These are phyloP conservation scores for Mylabris phalerata DNA, from an alignment of 1,140 invertebrate species.

Conservation along the genomic window DNA sequence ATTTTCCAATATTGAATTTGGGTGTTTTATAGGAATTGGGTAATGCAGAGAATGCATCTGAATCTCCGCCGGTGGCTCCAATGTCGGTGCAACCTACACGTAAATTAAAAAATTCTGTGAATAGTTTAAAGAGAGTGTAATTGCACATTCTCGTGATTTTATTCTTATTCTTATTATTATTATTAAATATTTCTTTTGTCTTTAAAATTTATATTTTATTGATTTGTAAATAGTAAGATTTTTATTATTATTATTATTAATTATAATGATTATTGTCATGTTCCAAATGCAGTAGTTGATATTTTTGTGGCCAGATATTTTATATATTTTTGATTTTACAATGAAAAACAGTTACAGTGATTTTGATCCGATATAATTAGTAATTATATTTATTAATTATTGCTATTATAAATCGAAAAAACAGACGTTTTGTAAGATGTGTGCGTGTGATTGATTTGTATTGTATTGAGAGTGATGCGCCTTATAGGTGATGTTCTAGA, in stretches of 20 bases:
- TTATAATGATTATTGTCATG: constrained; percentile 23
- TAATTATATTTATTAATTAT: background rate
- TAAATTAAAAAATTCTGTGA: constrained; percentile 59
- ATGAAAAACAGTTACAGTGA: background rate
- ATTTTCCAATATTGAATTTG: background rate
- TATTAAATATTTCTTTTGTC: constrained; percentile 29
- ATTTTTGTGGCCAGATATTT: constrained; percentile 4
- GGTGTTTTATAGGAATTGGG: constrained; percentile 52
- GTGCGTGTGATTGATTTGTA: background rate
- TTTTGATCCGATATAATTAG: background rate
- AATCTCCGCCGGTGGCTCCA: constrained; percentile 62
- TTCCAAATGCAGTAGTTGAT: background rate
- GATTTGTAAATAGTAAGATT: constrained; percentile 36
- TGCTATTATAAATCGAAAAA: background rate
- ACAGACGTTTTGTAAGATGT: background rate
- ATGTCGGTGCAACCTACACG: constrained; percentile 74
- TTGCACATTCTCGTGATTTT: too few relatives aligned
- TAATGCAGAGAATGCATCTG: constrained; percentile 47
- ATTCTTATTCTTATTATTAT: constrained; percentile 41
- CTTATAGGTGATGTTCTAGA: constrained; percentile 29
- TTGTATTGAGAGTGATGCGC: constrained; percentile 15
- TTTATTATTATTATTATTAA: constrained; percentile 22
- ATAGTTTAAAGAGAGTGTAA: constrained; percentile 47
- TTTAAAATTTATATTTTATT: constrained; percentile 34
- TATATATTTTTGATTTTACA: background rate